Conservation (phyloP, 2,113 vertebrate genomes). For the Vidua macroura region DNA sequence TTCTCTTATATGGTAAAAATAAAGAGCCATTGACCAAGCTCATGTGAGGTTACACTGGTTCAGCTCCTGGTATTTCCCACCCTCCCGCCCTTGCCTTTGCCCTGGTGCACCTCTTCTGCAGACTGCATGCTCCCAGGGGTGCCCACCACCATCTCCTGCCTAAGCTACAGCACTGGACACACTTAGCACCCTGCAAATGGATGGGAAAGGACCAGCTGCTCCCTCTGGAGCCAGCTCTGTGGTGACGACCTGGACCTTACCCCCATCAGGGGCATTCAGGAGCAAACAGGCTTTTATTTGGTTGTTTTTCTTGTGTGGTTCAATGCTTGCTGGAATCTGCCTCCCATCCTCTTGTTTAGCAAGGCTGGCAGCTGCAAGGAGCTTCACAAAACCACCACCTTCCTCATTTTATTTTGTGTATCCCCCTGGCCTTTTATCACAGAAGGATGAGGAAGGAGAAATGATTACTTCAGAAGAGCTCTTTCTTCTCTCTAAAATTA, state of each 20-base stretch:
- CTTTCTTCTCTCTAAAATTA: background rate
- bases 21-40: background rate
- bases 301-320: accelerated
- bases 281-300: background rate
- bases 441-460: background rate
- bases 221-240: background rate
- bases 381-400: background rate
- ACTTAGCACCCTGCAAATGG: background rate
- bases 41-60: background rate
- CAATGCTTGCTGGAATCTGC: background rate
- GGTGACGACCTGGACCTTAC: accelerated
- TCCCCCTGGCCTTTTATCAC: background rate
- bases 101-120: background rate
- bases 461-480: background rate
- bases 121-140: background rate
- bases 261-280: background rate
- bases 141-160: background rate
- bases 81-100: background rate
- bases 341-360: background rate
- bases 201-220: background rate
- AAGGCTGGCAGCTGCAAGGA: background rate
- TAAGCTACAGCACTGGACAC: background rate
- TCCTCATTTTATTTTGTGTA: background rate
- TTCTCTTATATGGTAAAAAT: background rate
- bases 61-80: background rate